These are phyloP conservation scores for Allolobophora icterica DNA, from an alignment of 2,888 invertebrate genomes.

Conservation along the genomic window DNA sequence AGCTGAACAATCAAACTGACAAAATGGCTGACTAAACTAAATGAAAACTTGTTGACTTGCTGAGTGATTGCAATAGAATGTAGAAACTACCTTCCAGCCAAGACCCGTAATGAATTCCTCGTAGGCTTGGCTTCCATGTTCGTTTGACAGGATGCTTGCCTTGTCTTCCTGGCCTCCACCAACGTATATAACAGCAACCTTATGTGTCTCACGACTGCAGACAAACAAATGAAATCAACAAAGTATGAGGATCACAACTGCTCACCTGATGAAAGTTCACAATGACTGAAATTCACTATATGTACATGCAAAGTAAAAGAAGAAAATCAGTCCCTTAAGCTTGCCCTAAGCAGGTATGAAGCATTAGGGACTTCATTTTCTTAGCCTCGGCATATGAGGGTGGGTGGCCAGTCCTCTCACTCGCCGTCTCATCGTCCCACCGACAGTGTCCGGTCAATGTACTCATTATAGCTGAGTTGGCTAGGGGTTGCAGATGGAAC, in stretches of 20 bases:
- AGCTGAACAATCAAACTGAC: not conserved
- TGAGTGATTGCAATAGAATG: not conserved
- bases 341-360: too few relatives aligned
- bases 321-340: too few relatives aligned
- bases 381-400: too few relatives aligned
- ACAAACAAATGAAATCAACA: slow-evolving; percentile 21
- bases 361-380: too few relatives aligned
- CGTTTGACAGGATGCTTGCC: slow-evolving; percentile 87
- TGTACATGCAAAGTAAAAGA: too few relatives aligned
- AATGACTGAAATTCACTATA: too few relatives aligned
- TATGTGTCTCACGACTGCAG: slow-evolving; percentile 63
- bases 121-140: slow-evolving; percentile 88
- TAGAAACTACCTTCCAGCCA: slow-evolving; percentile 73
- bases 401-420: too few relatives aligned
- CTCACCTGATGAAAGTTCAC: not conserved
- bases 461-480: too few relatives aligned
- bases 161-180: slow-evolving; percentile 95
- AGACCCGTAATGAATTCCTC: slow-evolving; percentile 76
- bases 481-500: too few relatives aligned
- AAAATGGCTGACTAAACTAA: not conserved
- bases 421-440: too few relatives aligned
- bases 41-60: not conserved
- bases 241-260: not conserved
- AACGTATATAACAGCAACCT: slow-evolving; percentile 94
- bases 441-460: too few relatives aligned